Percentiles rank a stretch among this genome's conserved stretches.
Evolutionary conservation across 2,888 invertebrate genomes (phyloP).

Genomic region (Acanthococcus lagerstroemiae): DNA sequence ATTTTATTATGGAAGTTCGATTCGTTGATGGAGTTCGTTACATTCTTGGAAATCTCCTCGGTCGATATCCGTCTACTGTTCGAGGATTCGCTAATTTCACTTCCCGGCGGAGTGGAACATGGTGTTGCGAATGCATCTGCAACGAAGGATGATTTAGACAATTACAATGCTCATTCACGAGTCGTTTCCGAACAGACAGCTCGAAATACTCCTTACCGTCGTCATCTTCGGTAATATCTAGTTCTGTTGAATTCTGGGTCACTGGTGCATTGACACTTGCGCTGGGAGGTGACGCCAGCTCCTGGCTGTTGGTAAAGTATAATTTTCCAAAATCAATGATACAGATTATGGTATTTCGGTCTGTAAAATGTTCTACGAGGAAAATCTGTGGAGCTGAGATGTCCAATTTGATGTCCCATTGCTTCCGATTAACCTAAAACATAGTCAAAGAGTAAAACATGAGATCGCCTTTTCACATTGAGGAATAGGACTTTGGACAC

Average conservation of each 20-base stretch:
- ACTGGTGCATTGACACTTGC: neutral
- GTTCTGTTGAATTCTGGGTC: constrained; percentile 19
- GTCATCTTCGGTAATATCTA: constrained; percentile 18
- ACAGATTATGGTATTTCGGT: constrained; percentile 64
- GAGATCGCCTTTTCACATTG: neutral
- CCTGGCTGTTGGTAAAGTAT: constrained; percentile 47
- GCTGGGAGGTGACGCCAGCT: neutral
- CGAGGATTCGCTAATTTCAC: constrained; percentile 52
- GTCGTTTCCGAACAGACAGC: neutral
- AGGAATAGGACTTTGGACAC: neutral
- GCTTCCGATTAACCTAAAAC: constrained; percentile 42
- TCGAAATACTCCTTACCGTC: constrained; percentile 2
- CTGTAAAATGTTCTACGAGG: constrained; percentile 69
- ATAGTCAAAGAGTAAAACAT: neutral
- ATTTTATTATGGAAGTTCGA: constrained; percentile 55
- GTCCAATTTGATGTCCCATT: constrained; percentile 82
- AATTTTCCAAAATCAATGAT: constrained; percentile 86
- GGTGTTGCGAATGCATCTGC: constrained; percentile 61
- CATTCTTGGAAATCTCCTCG: constrained; percentile 39
- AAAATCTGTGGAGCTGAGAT: constrained; percentile 89
- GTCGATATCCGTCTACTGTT: constrained; percentile 35
- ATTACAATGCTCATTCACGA: neutral
- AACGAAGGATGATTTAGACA: no score
- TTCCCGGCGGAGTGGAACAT: constrained; percentile 77
- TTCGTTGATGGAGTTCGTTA: constrained; percentile 47